These are phyloP conservation scores for Globicephala melas DNA, from an alignment of 2,113 vertebrate species.

Conservation along the genomic window DNA sequence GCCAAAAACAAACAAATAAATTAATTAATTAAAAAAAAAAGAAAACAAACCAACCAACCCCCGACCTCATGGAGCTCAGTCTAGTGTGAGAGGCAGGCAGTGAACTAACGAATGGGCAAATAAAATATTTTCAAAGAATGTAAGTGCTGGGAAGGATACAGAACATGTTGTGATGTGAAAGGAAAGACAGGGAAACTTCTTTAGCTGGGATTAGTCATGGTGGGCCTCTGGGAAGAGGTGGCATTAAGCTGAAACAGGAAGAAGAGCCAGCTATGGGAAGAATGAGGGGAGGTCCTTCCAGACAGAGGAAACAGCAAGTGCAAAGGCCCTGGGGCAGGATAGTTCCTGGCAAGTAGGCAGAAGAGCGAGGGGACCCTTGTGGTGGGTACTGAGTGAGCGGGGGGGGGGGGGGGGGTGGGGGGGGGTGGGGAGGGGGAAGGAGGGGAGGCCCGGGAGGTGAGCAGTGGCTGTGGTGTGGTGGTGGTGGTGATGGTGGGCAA, in stretches of 20 bases:
- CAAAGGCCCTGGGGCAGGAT: neutral
- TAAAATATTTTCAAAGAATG: neutral
- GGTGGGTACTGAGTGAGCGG: neutral
- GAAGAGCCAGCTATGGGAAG: neutral
- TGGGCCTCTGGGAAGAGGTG: neutral
- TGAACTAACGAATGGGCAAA: rapidly evolving
- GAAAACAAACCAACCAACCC: neutral
- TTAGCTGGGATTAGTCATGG: neutral
- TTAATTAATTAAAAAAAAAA: no score
- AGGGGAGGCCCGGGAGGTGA: neutral
- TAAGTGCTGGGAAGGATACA: neutral
- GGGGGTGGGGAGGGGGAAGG: no score
- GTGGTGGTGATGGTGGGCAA: neutral
- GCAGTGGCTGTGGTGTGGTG: neutral
- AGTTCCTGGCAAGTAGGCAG: rapidly evolving
- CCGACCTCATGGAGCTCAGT: neutral
- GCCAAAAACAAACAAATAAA: no score
- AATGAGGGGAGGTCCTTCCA: no score
- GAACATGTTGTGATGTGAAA: neutral
- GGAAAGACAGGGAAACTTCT: neutral
- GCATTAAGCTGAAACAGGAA: neutral
- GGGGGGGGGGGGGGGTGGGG: no score
- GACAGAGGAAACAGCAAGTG: neutral
- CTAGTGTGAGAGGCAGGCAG: neutral
- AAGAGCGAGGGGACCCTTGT: neutral